Evolutionary conservation across 2,888 invertebrate species (phyloP), one percentile per base, ranked within the genome.

Genomic region (Torymus texanus): DNA sequence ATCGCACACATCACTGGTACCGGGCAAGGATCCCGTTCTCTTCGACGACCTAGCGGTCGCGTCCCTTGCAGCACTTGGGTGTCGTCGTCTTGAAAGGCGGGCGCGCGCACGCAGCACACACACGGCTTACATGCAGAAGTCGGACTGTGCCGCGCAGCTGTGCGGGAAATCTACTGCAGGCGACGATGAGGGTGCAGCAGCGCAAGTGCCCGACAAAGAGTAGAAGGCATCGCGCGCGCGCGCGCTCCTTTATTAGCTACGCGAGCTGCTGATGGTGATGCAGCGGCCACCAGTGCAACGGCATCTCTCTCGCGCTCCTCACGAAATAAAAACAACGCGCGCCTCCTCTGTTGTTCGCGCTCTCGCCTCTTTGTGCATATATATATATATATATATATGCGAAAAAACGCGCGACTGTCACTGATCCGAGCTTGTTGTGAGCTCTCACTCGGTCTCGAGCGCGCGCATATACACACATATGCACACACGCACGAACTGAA

Each of bases 191-290:
- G 11, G 13, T 56, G 58, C 63, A 62, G 21, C 18, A 24, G 53
- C 41, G n/a, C 16, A 71, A 56, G 51, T 24, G 14, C 67, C 21
- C 63, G 24, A 74, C 78, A 79, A 79, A 79, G 65, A 65, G 29
- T 29, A 29, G 59, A 63, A n/a, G 68, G 63, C 70, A 72, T 78
- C 50, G 62, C 56, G 4, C 29, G 29, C 29, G 29, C 29, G 29
- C 29, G 3, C 5, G 70, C 56, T 76, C 55, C 72, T 78, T 78
- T 78, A 78, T 72, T 72, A 78, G 72, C 29, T 51, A n/a, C 24
- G 24, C 50, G 65, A 16, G 18, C 61, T 13, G 14, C 29, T 29
- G 4, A 29, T 29, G 29, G 29, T 29, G 29, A 29, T 29, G 29
- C 29, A 29, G 29, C 29, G 29, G 29, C 29, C 29, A 29, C 29